Evolutionary conservation across 1,140 invertebrate genomes (phyloP).

Genomic region (Hypothenemus hampei): DNA sequence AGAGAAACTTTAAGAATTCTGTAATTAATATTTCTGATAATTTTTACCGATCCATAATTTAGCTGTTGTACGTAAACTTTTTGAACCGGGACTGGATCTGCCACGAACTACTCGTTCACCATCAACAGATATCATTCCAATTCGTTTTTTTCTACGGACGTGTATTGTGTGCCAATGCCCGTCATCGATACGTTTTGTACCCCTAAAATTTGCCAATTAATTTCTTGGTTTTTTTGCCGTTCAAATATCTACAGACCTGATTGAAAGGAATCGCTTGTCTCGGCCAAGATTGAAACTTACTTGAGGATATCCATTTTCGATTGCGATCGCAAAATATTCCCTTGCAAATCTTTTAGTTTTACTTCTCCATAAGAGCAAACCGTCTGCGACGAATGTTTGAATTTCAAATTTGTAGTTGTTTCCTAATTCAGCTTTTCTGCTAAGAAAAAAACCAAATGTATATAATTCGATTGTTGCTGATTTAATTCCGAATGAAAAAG

Average conservation of each 20-base stretch:
- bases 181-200: conserved; percentile 57
- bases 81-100: conserved; percentile 58
- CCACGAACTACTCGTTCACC: conserved; percentile 56
- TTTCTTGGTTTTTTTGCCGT: background rate
- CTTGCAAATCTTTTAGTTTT: conserved; percentile 43
- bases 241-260: conserved; percentile 43
- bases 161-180: conserved; percentile 68
- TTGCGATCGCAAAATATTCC: conserved; percentile 59
- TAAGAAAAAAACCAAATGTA: conserved; percentile 41
- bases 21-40: too few relatives aligned
- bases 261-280: conserved; percentile 50
- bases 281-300: conserved; percentile 61
- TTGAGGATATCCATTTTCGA: conserved; percentile 58
- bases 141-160: conserved; percentile 60
- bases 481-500: background rate
- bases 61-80: conserved; percentile 67
- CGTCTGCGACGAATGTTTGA: conserved; percentile 59
- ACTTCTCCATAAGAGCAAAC: conserved; percentile 64
- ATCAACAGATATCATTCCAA: conserved; percentile 66
- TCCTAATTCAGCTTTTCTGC: conserved; percentile 58
- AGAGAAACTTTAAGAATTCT: too few relatives aligned
- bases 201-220: too few relatives aligned
- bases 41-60: conserved; percentile 68
- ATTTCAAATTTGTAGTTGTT: conserved; percentile 70
- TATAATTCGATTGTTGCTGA: too few relatives aligned